Conservation (phyloP, 2,113 vertebrate species). For the Hassar affinis region DNA sequence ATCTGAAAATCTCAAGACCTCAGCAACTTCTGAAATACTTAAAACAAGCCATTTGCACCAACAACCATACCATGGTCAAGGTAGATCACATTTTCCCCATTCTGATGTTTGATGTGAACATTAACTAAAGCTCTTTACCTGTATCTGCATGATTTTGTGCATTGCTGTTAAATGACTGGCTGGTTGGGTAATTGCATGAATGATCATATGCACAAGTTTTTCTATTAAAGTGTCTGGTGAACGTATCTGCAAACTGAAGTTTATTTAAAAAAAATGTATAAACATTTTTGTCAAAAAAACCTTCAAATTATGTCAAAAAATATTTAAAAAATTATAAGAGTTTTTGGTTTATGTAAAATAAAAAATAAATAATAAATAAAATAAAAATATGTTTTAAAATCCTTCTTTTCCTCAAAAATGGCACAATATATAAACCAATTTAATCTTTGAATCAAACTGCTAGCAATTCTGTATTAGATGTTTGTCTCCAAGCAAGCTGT, state of each 20-base stretch:
- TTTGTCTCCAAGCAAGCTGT: conserved; percentile 28
- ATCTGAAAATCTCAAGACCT: background rate
- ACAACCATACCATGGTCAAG: background rate
- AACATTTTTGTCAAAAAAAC: background rate
- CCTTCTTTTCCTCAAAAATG: background rate
- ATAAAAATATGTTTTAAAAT: background rate
- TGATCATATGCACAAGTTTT: background rate
- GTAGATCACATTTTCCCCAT: too few relatives aligned
- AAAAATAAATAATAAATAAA: too few relatives aligned
- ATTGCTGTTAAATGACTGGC: background rate
- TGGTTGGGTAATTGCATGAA: background rate
- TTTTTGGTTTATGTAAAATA: background rate
- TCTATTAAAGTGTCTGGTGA: background rate
- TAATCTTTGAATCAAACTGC: background rate
- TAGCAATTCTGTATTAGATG: background rate
- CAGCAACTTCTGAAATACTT: background rate
- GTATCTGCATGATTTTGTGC: background rate
- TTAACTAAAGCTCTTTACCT: background rate
- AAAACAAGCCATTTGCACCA: background rate
- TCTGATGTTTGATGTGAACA: background rate
- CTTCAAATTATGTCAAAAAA: background rate
- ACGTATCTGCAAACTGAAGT: background rate
- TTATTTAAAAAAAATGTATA: too few relatives aligned
- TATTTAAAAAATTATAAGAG: too few relatives aligned
- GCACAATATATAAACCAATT: background rate